Percentiles rank a stretch among this genome's conserved stretches.
Evolutionary conservation across 2,113 vertebrate species (phyloP).

Genomic region (Murina feae): DNA sequence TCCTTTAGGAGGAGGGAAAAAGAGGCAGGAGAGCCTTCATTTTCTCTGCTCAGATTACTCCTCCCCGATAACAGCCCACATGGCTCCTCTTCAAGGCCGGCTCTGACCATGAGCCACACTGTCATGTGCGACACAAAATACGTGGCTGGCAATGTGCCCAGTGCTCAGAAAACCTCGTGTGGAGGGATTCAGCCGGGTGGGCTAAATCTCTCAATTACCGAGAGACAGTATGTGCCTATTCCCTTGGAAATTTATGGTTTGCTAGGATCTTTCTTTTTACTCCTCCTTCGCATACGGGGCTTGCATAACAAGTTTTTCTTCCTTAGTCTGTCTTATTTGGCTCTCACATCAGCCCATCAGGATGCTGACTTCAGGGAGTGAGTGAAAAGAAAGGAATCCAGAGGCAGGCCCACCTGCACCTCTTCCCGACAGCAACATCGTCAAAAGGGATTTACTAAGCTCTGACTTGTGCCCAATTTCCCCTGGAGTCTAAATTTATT

Average conservation of each 20-base stretch:
- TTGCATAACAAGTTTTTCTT: conserved; percentile 6
- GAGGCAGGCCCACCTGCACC: conserved; percentile 19
- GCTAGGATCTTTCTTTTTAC: not conserved
- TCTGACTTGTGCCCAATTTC: conserved; percentile 12
- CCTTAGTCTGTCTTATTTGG: not conserved
- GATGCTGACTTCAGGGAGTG: conserved; percentile 1
- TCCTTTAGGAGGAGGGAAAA: not conserved
- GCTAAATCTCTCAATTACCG: not conserved
- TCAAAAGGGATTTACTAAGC: conserved; percentile 45
- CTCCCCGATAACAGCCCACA: not conserved
- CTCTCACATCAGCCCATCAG: conserved; percentile 8
- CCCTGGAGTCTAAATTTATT: conserved; percentile 39
- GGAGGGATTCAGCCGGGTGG: not conserved
- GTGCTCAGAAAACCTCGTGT: not conserved
- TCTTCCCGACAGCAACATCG: not conserved
- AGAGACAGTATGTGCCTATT: not conserved
- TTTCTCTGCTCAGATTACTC: not conserved
- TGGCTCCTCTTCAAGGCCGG: not conserved
- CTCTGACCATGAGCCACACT: conserved; percentile 18
- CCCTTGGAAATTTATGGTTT: conserved; percentile 13
- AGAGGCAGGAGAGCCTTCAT: not conserved
- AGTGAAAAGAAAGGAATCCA: conserved; percentile 34
- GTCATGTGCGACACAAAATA: conserved; percentile 14
- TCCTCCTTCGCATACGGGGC: not conserved
- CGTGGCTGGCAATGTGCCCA: conserved; percentile 12